Evolutionary conservation across 2,888 invertebrate species (phyloP).

Genomic region (Eilema sororculum): DNA sequence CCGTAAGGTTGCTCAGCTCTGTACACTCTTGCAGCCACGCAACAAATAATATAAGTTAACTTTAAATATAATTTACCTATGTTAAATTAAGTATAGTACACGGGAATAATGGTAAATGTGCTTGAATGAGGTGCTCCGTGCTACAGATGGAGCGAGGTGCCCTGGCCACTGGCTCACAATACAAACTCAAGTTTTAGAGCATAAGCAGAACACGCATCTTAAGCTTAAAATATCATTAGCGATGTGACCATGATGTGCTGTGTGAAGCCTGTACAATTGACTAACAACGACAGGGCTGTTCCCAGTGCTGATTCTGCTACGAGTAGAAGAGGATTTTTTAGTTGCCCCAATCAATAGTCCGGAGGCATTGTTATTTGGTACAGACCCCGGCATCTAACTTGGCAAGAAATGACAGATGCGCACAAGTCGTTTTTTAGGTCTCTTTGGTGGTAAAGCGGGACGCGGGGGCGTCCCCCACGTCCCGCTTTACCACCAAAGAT

Average conservation of each 20-base stretch:
- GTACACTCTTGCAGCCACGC: not conserved
- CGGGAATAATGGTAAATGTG: not conserved
- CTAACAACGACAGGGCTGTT: not conserved
- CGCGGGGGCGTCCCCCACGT: no score
- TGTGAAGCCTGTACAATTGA: not conserved
- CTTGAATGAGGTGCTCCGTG: not conserved
- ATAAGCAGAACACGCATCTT: slow-evolving; percentile 2
- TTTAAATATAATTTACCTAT: not conserved
- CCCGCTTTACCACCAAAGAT: no score
- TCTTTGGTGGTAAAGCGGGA: no score
- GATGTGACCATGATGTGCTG: not conserved
- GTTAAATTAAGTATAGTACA: not conserved
- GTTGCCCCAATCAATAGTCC: no score
- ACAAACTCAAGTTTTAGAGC: slow-evolving; percentile 7
- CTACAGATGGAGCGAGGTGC: not conserved
- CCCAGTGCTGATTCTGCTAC: not conserved
- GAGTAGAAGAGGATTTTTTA: not conserved
- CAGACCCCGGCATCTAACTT: no score
- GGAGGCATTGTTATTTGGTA: no score
- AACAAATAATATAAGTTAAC: not conserved
- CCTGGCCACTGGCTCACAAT: not conserved
- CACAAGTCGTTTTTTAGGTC: no score
- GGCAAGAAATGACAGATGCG: no score
- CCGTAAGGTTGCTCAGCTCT: not conserved
- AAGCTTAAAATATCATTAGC: not conserved